A percentile compares a stretch with the other conserved stretches of the same genome.
phyloP scores from a whole-genome alignment of 2,888 invertebrate genomes.

The Pseudanteris insignis region DNA sequence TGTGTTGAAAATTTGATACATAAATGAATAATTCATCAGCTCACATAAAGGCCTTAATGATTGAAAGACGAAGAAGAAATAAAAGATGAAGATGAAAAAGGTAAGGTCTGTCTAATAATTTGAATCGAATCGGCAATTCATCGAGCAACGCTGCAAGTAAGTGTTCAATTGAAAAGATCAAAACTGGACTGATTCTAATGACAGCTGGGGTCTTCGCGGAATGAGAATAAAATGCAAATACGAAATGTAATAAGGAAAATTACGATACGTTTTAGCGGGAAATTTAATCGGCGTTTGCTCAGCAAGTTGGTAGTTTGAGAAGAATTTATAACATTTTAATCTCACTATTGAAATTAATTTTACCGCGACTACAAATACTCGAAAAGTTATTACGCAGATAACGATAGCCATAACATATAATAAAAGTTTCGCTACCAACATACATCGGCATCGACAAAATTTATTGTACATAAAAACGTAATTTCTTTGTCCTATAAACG shows the following conservation, averaged over 20 bases:
- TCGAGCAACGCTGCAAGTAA: too few relatives aligned
- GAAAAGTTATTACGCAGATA: slow-evolving; percentile 19
- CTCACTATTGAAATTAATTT: slow-evolving; percentile 13
- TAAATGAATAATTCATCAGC: too few relatives aligned
- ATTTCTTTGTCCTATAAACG: slow-evolving; percentile 37
- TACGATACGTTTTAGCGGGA: neutral
- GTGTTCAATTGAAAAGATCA: too few relatives aligned
- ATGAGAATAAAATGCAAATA: slow-evolving; percentile 1
- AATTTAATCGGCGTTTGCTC: neutral
- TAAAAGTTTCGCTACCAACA: slow-evolving; percentile 28
- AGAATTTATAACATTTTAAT: neutral
- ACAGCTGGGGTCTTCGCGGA: neutral
- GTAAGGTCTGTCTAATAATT: too few relatives aligned
- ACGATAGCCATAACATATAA: slow-evolving; percentile 23
- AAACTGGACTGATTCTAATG: slow-evolving; percentile 1
- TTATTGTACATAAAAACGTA: slow-evolving; percentile 40
- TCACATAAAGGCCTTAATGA: too few relatives aligned
- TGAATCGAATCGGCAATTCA: too few relatives aligned
- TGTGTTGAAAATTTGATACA: too few relatives aligned
- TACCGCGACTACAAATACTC: slow-evolving; percentile 9
- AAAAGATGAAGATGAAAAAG: too few relatives aligned
- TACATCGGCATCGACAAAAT: slow-evolving; percentile 25
- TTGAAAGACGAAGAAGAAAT: too few relatives aligned
- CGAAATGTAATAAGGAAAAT: slow-evolving; percentile 6
- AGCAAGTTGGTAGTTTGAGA: neutral